Base-by-base conservation (phyloP, 2,113 vertebrate genomes). In the Pavo muticus region DNA sequence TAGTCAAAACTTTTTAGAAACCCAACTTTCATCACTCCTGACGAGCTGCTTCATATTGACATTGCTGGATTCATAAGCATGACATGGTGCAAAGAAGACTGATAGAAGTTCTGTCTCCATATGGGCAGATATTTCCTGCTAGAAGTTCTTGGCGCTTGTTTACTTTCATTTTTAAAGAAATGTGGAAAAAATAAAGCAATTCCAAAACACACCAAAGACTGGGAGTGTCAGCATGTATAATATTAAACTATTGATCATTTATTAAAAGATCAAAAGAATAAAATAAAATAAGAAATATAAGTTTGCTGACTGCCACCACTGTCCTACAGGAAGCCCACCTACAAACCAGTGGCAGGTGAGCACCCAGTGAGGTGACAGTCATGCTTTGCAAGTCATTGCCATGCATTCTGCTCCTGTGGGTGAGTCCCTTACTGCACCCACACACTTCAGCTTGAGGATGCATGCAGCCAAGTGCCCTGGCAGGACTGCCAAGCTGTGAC, bases 371-470 rank as follows among this genome's bases (percentile, higher is more conserved):
- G 37, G 56, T 21, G n/a, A 15, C 48, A 84, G 63, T 11, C 5
- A 3, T 1, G 0, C 8, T 45, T 23, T 7, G 67, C 39, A 16
- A 72, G 48, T 19, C 47, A 23, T 3, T 40, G 72, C 30, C 21
- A 54, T 0, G 0, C 20, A 7, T 7, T 10, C 30, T 0, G 0
- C 61, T 39, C n/a, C 37, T n/a, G n/a, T 16, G 14, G 32, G n/a
- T n/a, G 17, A 48, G 45, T 35, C 16, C 11, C n/a, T 5, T 15
- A 44, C 67, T 32, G 47, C 54, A 70, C 4, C 44, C 61, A 20
- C 17, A 5, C 1, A 2, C 17, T 44, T 29, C 29, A 35, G 6
- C 9, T 2, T 1, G 3, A 30, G 44, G 7, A 16, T 9, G 44
- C 6, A 1, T 19, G 4, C 35, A 35, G 61, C 30, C 0, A 1